Percentiles rank a stretch among this genome's conserved stretches.
Evolutionary conservation across 2,888 invertebrate species (phyloP).

Genomic region (Gnatocerus cornutus): DNA sequence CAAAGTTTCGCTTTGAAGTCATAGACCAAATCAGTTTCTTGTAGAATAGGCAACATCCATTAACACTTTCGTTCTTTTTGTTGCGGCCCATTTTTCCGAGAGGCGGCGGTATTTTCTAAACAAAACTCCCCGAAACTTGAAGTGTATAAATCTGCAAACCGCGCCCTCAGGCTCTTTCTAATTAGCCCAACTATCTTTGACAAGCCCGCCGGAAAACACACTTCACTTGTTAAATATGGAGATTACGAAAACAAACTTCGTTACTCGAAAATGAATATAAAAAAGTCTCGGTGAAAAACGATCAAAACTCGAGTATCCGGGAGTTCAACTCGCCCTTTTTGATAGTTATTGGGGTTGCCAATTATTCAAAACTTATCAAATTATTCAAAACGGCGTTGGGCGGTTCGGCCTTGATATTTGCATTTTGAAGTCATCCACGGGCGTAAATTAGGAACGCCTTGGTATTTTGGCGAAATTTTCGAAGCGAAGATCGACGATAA

Average conservation of each 20-base stretch:
- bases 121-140: neutral
- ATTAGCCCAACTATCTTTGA: constrained; percentile 29
- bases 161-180: constrained; percentile 8
- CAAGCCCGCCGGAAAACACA: constrained; percentile 12
- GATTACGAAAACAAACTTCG: constrained; percentile 24
- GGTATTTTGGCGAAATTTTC: constrained; percentile 27
- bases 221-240: constrained; percentile 22
- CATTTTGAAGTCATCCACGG: constrained; percentile 23
- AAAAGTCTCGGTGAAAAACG: neutral
- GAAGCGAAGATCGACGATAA: constrained; percentile 28
- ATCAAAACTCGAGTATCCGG: neutral
- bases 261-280: constrained; percentile 8
- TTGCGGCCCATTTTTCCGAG: neutral
- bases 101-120: neutral
- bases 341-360: constrained; percentile 32
- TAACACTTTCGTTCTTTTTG: neutral
- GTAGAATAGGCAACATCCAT: neutral
- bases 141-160: constrained; percentile 9
- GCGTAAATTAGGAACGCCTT: constrained; percentile 23
- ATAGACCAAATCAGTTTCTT: neutral
- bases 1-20: constrained; percentile 12
- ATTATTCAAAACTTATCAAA: constrained; percentile 45
- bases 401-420: constrained; percentile 11
- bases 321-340: neutral
- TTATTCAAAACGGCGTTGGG: constrained; percentile 30